Conservation (phyloP, 1,140 invertebrate species). For the Battus philenor region DNA sequence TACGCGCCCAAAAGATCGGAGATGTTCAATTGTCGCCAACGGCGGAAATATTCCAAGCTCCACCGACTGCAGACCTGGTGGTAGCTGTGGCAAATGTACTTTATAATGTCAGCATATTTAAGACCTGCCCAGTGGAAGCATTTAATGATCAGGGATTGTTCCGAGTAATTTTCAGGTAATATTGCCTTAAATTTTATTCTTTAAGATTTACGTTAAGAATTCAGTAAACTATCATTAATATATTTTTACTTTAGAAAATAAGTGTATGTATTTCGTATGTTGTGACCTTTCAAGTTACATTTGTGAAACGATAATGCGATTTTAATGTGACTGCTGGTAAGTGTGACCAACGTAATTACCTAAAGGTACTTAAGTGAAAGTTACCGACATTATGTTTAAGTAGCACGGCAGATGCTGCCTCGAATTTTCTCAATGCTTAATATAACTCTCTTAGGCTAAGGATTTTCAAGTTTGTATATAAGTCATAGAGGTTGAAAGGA, state of each 20-base stretch:
- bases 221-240: too few species aligned
- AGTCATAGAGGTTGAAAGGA: too few species aligned
- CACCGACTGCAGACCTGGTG: slow-evolving; percentile 43
- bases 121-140: slow-evolving; percentile 32
- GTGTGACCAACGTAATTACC: slow-evolving; percentile 4
- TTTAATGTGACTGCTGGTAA: slow-evolving; percentile 1
- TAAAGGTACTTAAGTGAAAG: neutral
- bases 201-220: too few species aligned
- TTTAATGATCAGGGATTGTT: slow-evolving; percentile 60
- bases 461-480: too few species aligned
- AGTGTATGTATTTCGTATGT: neutral
- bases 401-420: too few species aligned
- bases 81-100: slow-evolving; percentile 41
- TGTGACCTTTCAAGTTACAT: neutral
- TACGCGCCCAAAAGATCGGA: slow-evolving; percentile 44
- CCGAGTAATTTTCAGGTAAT: slow-evolving; percentile 56
- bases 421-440: too few species aligned
- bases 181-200: neutral
- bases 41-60: slow-evolving; percentile 22
- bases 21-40: slow-evolving; percentile 32
- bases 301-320: slow-evolving; percentile 1
- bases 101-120: slow-evolving; percentile 43
- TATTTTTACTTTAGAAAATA: too few species aligned
- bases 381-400: too few species aligned
- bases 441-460: too few species aligned